These are phyloP conservation scores for Agriopis leucophaearia DNA, from an alignment of 2,888 invertebrate genomes.

Conservation along the genomic window DNA sequence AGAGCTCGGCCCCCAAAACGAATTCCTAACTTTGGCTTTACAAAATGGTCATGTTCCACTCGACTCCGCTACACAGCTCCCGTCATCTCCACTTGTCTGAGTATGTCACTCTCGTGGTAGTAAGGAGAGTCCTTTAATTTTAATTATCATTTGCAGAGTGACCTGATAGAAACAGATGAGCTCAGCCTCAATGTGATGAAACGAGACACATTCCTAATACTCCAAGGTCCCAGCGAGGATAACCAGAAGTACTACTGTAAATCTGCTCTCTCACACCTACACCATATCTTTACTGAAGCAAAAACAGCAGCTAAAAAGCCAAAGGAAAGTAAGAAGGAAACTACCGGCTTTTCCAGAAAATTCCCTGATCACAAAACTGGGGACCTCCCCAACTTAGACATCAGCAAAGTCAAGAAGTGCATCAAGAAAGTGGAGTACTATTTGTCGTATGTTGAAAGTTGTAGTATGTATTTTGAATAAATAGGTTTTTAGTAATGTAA, in stretches of 20 bases:
- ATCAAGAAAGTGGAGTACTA: slow-evolving; percentile 91
- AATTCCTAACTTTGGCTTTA: too few relatives aligned
- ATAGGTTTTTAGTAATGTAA: slow-evolving; percentile 11
- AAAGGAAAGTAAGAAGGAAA: slow-evolving; percentile 32
- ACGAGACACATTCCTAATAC: slow-evolving; percentile 87
- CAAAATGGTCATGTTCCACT: too few relatives aligned
- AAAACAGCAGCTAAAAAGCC: slow-evolving; percentile 55
- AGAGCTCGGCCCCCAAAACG: too few relatives aligned
- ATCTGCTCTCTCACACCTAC: slow-evolving; percentile 89
- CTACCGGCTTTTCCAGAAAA: slow-evolving; percentile 82
- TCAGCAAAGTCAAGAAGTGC: slow-evolving; percentile 83
- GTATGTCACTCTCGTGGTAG: too few relatives aligned
- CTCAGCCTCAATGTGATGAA: slow-evolving; percentile 86
- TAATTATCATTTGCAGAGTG: slow-evolving; percentile 76
- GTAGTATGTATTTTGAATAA: slow-evolving; percentile 64
- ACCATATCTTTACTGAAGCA: slow-evolving; percentile 81
- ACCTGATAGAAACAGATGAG: slow-evolving; percentile 84
- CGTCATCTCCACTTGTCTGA: too few relatives aligned
- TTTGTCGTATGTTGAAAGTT: slow-evolving; percentile 87
- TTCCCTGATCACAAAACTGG: slow-evolving; percentile 84
- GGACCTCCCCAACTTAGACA: slow-evolving; percentile 80
- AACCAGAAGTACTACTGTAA: slow-evolving; percentile 86
- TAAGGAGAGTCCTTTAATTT: not conserved
- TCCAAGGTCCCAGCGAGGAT: slow-evolving; percentile 86
- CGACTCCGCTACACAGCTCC: too few relatives aligned